phyloP scores from a whole-genome alignment of 2,888 invertebrate species.

The Meiosimyza decipiens region DNA sequence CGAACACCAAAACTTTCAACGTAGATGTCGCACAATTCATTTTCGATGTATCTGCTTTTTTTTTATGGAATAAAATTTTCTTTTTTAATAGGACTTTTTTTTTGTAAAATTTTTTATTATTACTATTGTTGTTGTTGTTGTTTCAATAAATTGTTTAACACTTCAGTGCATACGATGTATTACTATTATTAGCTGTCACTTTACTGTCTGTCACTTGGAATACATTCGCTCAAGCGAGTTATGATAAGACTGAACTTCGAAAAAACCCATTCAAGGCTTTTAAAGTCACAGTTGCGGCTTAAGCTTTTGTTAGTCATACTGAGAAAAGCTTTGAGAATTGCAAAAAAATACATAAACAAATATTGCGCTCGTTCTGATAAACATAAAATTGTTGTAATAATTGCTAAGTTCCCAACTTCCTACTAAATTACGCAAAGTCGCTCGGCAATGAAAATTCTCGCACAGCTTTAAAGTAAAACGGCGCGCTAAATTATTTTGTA shows the following conservation, averaged over 20 bases:
- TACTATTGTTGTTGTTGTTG: background rate
- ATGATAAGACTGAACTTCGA: background rate
- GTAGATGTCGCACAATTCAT: constrained; percentile 23
- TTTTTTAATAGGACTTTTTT: background rate
- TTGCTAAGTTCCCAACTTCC: too few relatives aligned
- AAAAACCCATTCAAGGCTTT: background rate
- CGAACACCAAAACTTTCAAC: constrained; percentile 2
- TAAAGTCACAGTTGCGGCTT: background rate
- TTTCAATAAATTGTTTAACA: background rate
- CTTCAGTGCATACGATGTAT: background rate
- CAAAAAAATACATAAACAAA: constrained; percentile 12
- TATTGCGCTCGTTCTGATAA: background rate
- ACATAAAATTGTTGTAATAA: background rate
- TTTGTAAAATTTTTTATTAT: background rate
- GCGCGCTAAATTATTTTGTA: too few relatives aligned
- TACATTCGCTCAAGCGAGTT: background rate
- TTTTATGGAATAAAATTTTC: background rate
- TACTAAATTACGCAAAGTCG: too few relatives aligned
- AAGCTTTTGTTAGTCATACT: background rate
- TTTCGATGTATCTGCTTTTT: background rate
- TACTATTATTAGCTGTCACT: too few relatives aligned
- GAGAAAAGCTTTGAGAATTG: background rate
- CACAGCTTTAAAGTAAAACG: too few relatives aligned
- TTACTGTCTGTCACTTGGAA: too few relatives aligned
- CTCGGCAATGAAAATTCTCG: too few relatives aligned